Percentiles rank a stretch among this genome's conserved stretches.
Conservation (phyloP, 2,797 vertebrate genomes). For the Tolypeutes matacus region DNA sequence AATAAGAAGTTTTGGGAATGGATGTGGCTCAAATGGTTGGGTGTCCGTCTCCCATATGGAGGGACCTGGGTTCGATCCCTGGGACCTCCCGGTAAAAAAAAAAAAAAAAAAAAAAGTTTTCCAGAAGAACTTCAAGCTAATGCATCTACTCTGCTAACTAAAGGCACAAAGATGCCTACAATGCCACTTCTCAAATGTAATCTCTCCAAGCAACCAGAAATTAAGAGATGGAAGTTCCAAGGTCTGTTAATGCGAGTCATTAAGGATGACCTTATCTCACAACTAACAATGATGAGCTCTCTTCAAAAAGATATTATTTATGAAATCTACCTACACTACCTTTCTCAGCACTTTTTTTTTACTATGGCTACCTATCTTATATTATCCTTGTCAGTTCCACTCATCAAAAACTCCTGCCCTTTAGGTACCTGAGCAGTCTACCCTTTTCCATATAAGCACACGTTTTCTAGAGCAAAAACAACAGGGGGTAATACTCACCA, state of each 20-base stretch:
- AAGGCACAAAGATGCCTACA: not conserved
- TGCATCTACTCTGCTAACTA: not conserved
- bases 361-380: not conserved
- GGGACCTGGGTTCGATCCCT: too few species aligned
- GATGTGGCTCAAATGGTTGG: too few species aligned
- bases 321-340: not conserved
- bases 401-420: not conserved
- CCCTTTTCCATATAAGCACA: not conserved
- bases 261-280: not conserved
- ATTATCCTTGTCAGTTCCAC: not conserved
- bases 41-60: too few species aligned
- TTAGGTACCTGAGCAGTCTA: not conserved
- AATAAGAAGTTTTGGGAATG: slow-evolving; percentile 7
- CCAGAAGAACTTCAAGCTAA: not conserved
- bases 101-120: slow-evolving; percentile 5
- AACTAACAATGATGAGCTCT: not conserved
- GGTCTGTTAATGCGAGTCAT: not conserved
- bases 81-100: too few species aligned
- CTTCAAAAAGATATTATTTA: slow-evolving; percentile 23
- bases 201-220: not conserved
- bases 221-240: not conserved
- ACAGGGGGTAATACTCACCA: slow-evolving; percentile 89
- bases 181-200: not conserved
- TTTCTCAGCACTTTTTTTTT: not conserved
- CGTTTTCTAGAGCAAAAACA: not conserved